Base-by-base conservation (phyloP, 1,140 invertebrate genomes). In the Drosophila nannoptera region DNA sequence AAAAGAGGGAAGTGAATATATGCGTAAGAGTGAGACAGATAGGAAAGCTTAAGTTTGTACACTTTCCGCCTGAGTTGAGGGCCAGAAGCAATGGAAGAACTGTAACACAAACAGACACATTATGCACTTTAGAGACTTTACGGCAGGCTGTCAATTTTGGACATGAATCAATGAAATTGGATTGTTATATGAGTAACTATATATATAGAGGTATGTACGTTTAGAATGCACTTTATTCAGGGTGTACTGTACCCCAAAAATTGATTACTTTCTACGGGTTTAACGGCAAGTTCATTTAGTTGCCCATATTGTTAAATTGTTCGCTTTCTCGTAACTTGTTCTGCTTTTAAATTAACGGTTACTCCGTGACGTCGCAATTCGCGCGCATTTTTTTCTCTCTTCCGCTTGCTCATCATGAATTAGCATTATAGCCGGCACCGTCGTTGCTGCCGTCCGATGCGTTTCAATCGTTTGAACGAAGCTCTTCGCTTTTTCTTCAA, bases 321-420 rank as follows among this genome's bases (percentile, higher is more conserved):
- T 68, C 29, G 16, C 48, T 60, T 12, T n/a, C 22, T 8, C 33
- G 9, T 50, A 70, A 59, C 54, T 64, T 52, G 61, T 70, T 66
- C 66, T 56, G 36, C 12, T 43, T 69, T 59, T 60, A 29, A 65
- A 66, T 70, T 70, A 60, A 70, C 68, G 48, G 62, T 46, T 45
- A 53, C 40, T 66, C 42, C 38, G 48, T 66, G 68, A 70, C 62
- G 54, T 70, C 33, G 62, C 35, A 52, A 42, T 70, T 70, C 62
- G 68, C 68, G 68, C 62, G 62, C 62, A 22, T 70, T 70, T 70
- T 70, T 59, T 4, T 32, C 4, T 29, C 31, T 45, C 22, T 64
- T 12, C 33, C 8, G 14, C 14, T 7, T 32, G 38, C 50, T 43
- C 40, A 22, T 22, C 22, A 14, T 56, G 14, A 16, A 65, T 70